Percentiles rank a stretch among this genome's conserved stretches.
Conservation (phyloP, 2,888 invertebrate species). For the Allygus modestus region DNA sequence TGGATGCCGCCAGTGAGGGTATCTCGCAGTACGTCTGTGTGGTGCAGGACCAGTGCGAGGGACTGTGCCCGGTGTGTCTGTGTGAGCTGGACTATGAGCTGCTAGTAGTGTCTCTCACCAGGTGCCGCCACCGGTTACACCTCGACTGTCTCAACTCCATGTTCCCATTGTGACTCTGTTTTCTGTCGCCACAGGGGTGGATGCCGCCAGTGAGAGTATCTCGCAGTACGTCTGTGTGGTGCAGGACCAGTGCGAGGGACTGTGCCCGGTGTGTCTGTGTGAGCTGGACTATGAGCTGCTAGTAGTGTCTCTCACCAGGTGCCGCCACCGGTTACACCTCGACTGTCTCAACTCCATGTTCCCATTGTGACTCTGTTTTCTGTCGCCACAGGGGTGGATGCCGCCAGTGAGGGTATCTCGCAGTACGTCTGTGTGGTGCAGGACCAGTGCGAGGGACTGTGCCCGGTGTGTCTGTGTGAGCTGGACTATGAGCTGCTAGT, state of each 20-base stretch:
- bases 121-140: slow-evolving; percentile 88
- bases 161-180: slow-evolving; percentile 74
- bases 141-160: slow-evolving; percentile 87
- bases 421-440: slow-evolving; percentile 84
- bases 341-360: slow-evolving; percentile 88
- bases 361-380: no score
- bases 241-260: slow-evolving; percentile 77
- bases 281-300: slow-evolving; percentile 75
- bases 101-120: slow-evolving; percentile 79
- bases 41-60: slow-evolving; percentile 79
- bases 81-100: slow-evolving; percentile 76
- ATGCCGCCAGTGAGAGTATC: slow-evolving; percentile 80
- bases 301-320: slow-evolving; percentile 81
- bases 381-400: slow-evolving; percentile 76
- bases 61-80: slow-evolving; percentile 83
- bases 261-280: slow-evolving; percentile 84
- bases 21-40: slow-evolving; percentile 84
- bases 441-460: slow-evolving; percentile 78
- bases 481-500: slow-evolving; percentile 76
- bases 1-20: slow-evolving; percentile 79
- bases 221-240: slow-evolving; percentile 84
- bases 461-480: slow-evolving; percentile 83
- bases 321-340: slow-evolving; percentile 89
- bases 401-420: slow-evolving; percentile 81
- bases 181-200: slow-evolving; percentile 75